phyloP scores from a whole-genome alignment of 2,888 invertebrate genomes.

The Andrena chrysosceles region DNA sequence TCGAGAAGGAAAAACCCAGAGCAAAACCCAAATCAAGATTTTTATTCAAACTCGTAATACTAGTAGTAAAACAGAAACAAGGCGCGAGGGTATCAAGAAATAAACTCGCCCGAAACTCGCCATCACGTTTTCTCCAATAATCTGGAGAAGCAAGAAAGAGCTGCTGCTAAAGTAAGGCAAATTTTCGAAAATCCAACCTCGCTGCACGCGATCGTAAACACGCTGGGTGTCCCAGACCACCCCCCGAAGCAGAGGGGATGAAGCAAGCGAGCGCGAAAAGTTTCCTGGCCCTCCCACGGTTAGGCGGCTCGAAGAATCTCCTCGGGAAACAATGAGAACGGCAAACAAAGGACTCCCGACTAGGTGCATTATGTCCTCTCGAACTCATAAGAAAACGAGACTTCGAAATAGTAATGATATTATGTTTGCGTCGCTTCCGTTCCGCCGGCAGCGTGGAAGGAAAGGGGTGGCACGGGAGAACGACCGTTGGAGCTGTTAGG shows the following conservation, averaged over 20 bases:
- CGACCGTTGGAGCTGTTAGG: conserved; percentile 11
- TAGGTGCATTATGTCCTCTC: conserved; percentile 78
- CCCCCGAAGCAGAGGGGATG: neutral
- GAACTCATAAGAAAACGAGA: conserved; percentile 82
- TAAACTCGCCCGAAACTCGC: no score
- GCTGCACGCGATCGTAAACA: conserved; percentile 21
- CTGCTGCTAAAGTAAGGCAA: neutral
- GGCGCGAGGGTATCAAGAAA: no score
- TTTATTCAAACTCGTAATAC: no score
- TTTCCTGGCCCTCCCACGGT: conserved; percentile 41
- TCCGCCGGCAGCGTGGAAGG: conserved; percentile 26
- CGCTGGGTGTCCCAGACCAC: conserved; percentile 26
- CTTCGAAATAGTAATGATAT: conserved; percentile 83
- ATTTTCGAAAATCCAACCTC: conserved; percentile 47
- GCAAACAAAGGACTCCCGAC: conserved; percentile 78
- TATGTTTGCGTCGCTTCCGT: conserved; percentile 76
- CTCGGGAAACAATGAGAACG: conserved; percentile 78
- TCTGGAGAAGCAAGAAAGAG: neutral
- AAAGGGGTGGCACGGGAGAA: neutral
- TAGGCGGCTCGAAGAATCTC: conserved; percentile 28
- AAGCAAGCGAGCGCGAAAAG: conserved; percentile 48
- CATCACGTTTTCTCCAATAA: neutral
- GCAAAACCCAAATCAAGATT: no score
- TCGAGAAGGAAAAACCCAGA: no score
- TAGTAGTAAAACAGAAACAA: no score